Percentiles rank a stretch among this genome's conserved stretches.
Evolutionary conservation across 2,797 vertebrate genomes (phyloP).

Genomic region (Notolepis coatsorum): DNA sequence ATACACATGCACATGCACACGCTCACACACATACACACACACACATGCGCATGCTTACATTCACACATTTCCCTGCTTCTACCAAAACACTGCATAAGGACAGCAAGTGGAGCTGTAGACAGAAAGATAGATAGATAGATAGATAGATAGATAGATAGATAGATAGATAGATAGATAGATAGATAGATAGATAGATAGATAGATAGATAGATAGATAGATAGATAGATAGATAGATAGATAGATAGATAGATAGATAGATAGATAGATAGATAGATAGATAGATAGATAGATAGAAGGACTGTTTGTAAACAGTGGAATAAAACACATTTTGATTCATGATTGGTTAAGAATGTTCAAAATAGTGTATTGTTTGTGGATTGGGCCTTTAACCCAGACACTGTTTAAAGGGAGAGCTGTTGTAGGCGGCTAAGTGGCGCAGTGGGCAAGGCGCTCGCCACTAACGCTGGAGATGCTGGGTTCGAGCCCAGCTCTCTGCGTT

Average conservation of each 20-base stretch:
- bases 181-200: neutral
- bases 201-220: constrained; percentile 27
- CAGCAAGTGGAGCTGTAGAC: neutral
- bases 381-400: no score
- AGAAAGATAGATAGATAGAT: neutral
- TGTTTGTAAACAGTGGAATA: neutral
- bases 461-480: no score
- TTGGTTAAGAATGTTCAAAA: no score
- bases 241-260: neutral
- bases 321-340: neutral
- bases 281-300: neutral
- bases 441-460: no score
- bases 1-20: no score
- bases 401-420: no score
- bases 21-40: neutral
- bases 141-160: neutral
- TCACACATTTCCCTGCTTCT: no score
- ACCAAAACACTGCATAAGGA: no score
- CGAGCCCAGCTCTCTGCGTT: no score
- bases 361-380: neutral
- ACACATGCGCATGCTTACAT: no score
- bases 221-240: neutral
- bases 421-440: no score
- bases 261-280: neutral
- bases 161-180: neutral